Evolutionary conservation across 2,888 invertebrate species (phyloP).

Genomic region (Lepidocyrtinus sp.): DNA sequence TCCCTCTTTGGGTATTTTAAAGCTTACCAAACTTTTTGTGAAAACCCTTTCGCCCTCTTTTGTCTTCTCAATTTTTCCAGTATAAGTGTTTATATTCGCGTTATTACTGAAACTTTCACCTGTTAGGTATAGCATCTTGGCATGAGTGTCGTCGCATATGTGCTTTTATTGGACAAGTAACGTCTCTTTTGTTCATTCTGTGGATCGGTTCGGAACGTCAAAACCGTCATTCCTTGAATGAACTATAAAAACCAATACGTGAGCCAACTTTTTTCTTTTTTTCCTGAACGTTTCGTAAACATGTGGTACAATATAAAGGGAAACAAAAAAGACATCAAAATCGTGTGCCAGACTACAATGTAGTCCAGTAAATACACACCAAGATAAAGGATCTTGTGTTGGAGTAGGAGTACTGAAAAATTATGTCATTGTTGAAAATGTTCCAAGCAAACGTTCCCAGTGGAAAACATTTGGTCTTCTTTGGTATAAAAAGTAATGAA

Average conservation of each 20-base stretch:
- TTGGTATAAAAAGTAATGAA: not conserved
- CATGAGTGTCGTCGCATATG: not conserved
- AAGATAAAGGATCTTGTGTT: too few relatives aligned
- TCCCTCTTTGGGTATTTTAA: too few relatives aligned
- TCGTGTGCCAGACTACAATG: constrained; percentile 21
- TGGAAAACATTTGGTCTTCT: not conserved
- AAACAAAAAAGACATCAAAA: constrained; percentile 19
- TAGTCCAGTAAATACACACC: not conserved
- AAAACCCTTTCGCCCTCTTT: not conserved
- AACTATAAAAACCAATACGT: constrained; percentile 18
- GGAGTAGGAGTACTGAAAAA: too few relatives aligned
- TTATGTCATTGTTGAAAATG: not conserved
- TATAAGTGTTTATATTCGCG: not conserved
- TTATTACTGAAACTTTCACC: not conserved
- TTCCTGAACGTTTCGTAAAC: too few relatives aligned
- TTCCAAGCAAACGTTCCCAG: not conserved
- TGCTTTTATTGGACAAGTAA: not conserved
- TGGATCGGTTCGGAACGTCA: not conserved
- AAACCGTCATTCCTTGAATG: not conserved
- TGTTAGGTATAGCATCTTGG: not conserved
- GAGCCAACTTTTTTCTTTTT: constrained; percentile 17
- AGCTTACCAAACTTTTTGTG: not conserved
- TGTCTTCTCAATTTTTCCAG: not conserved
- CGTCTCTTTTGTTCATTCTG: not conserved
- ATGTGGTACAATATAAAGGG: too few relatives aligned